Percentiles rank a stretch among this genome's conserved stretches.
phyloP scores from a whole-genome alignment of 2,888 invertebrate species.

The Phengaris alcon region DNA sequence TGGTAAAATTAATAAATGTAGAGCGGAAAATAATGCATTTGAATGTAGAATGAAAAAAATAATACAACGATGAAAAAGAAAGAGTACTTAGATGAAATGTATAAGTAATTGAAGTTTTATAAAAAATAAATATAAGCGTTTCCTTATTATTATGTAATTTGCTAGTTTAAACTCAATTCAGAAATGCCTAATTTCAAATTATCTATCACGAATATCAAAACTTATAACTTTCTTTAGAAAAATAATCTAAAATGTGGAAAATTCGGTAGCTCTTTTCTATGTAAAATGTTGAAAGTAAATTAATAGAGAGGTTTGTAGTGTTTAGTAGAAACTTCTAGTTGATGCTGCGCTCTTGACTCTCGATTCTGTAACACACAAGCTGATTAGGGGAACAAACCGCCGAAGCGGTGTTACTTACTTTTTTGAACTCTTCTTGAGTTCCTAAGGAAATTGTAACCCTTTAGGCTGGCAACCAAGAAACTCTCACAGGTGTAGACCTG shows the following conservation, averaged over 20 bases:
- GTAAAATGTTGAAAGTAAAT: background rate
- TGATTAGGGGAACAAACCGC: constrained; percentile 44
- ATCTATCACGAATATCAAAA: background rate
- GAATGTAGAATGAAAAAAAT: background rate
- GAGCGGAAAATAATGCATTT: background rate
- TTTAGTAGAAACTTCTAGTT: constrained; percentile 29
- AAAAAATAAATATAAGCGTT: constrained; percentile 1
- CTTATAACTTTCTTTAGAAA: background rate
- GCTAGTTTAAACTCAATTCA: constrained; percentile 7
- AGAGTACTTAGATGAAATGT: background rate
- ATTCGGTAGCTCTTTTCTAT: background rate
- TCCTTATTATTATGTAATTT: constrained; percentile 1
- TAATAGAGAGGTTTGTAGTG: constrained; percentile 13
- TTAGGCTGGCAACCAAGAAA: constrained; percentile 69
- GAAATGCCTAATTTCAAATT: constrained; percentile 6
- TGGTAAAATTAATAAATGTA: no score
- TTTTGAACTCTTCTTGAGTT: constrained; percentile 74
- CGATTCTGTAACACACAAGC: constrained; percentile 62
- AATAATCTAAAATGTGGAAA: background rate
- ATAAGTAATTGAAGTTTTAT: background rate
- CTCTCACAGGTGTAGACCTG: constrained; percentile 67
- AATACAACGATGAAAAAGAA: background rate
- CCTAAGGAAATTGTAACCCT: constrained; percentile 73
- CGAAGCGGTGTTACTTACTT: constrained; percentile 65
- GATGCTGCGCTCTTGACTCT: constrained; percentile 35